Evolutionary conservation across 2,113 vertebrate genomes (phyloP).

Genomic region (Narcine bancroftii): DNA sequence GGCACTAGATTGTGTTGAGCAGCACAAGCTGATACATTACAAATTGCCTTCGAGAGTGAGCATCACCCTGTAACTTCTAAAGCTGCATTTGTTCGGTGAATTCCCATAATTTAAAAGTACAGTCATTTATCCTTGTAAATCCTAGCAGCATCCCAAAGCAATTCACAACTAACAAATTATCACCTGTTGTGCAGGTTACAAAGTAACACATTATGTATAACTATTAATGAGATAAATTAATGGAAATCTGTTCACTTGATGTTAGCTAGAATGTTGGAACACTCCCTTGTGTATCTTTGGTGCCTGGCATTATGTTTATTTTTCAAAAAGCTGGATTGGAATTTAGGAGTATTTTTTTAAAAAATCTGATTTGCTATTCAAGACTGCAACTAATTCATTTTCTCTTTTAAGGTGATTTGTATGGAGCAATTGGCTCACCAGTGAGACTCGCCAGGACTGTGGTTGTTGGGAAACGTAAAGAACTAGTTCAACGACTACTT

Average conservation of each 20-base stretch:
- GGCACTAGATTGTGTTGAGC: no score
- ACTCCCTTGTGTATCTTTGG: background rate
- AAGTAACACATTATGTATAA: background rate
- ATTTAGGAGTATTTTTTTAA: background rate
- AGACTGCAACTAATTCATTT: background rate
- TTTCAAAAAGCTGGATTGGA: background rate
- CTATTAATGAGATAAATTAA: background rate
- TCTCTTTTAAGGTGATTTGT: conserved; percentile 63
- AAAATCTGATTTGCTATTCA: background rate
- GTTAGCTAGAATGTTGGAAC: background rate
- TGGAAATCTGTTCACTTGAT: background rate
- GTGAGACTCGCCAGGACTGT: conserved; percentile 72
- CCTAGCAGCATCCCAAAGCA: background rate
- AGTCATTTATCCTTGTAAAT: background rate
- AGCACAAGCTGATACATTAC: no score
- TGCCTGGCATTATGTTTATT: background rate
- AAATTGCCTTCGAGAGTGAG: no score
- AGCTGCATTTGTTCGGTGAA: background rate
- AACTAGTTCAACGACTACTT: conserved; percentile 67
- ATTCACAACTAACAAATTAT: background rate
- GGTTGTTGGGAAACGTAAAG: conserved; percentile 69
- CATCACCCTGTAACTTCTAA: background rate
- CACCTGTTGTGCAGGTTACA: background rate
- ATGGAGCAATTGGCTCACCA: conserved; percentile 73
- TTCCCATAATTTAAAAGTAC: background rate